These are phyloP conservation scores for Tribolium castaneum DNA, from an alignment of 1,140 invertebrate genomes.

Conservation along the genomic window DNA sequence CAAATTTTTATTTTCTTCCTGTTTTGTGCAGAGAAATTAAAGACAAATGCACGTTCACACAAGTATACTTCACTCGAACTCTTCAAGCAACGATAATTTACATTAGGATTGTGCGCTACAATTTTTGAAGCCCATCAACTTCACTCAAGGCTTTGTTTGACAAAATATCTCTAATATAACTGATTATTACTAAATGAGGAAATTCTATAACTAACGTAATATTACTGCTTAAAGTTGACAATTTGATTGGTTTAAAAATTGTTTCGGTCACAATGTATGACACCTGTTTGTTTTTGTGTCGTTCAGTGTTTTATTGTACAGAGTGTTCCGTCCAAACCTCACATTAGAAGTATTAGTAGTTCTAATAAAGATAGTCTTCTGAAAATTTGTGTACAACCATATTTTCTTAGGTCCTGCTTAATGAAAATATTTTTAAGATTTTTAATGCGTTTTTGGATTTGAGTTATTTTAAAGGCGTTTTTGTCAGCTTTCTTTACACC, in stretches of 20 bases:
- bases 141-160: too few relatives aligned
- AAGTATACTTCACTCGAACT: not conserved
- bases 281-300: constrained; percentile 33
- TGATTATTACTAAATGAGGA: not conserved
- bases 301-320: not conserved
- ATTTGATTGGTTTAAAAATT: constrained; percentile 13
- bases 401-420: too few relatives aligned
- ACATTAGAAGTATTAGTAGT: too few relatives aligned
- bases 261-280: constrained; percentile 2
- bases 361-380: too few relatives aligned
- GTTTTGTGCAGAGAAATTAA: not conserved
- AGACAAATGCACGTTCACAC: not conserved
- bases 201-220: not conserved
- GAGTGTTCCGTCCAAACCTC: too few relatives aligned
- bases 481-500: too few relatives aligned
- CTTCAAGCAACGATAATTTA: constrained; percentile 1
- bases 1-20: too few relatives aligned
- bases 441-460: too few relatives aligned
- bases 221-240: too few relatives aligned
- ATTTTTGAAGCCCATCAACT: constrained; percentile 10
- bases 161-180: not conserved
- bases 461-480: too few relatives aligned
- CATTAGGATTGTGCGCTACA: not conserved
- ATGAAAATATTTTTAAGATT: too few relatives aligned
- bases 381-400: too few relatives aligned